A percentile compares a stretch with the other conserved stretches of the same genome.
These are phyloP conservation scores for Drosophila littoralis DNA, from an alignment of 1,140 invertebrate genomes.

Conservation along the genomic window DNA sequence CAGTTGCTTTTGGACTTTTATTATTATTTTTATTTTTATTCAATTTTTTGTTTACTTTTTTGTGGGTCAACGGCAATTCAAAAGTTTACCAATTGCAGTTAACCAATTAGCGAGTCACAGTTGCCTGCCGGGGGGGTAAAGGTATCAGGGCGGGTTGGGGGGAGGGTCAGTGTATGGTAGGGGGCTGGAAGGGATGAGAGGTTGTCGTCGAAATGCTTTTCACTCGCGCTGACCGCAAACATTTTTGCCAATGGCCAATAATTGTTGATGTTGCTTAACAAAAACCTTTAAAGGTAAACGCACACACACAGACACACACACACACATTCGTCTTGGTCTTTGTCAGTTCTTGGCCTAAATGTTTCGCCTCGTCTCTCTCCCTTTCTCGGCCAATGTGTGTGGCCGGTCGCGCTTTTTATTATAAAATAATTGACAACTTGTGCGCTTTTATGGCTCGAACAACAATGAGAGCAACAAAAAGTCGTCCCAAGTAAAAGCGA, in stretches of 20 bases:
- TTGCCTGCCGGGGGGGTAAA: neutral
- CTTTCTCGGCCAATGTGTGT: conserved; percentile 11
- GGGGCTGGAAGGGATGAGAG: neutral
- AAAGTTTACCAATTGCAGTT: conserved; percentile 73
- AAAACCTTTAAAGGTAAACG: conserved; percentile 25
- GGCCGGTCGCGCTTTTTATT: conserved; percentile 52
- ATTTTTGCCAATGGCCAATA: conserved; percentile 30
- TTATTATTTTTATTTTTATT: neutral
- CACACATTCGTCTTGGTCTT: conserved; percentile 36
- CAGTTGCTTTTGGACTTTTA: conserved; percentile 7
- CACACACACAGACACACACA: neutral
- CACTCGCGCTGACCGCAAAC: conserved; percentile 40
- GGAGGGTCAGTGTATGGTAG: neutral
- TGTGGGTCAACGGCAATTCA: conserved; percentile 71
- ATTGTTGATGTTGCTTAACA: conserved; percentile 13
- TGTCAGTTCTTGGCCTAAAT: conserved; percentile 72
- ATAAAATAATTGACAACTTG: conserved; percentile 78
- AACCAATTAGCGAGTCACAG: conserved; percentile 60
- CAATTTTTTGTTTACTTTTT: conserved; percentile 26
- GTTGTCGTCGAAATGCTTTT: conserved; percentile 24
- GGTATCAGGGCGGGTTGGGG: neutral
- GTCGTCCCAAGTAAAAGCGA: conserved; percentile 54
- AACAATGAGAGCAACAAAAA: conserved; percentile 61
- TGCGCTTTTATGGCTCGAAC: conserved; percentile 47
- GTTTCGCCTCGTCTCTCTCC: conserved; percentile 22